phyloP scores from a whole-genome alignment of 2,888 invertebrate species.

The Amiota communis region DNA sequence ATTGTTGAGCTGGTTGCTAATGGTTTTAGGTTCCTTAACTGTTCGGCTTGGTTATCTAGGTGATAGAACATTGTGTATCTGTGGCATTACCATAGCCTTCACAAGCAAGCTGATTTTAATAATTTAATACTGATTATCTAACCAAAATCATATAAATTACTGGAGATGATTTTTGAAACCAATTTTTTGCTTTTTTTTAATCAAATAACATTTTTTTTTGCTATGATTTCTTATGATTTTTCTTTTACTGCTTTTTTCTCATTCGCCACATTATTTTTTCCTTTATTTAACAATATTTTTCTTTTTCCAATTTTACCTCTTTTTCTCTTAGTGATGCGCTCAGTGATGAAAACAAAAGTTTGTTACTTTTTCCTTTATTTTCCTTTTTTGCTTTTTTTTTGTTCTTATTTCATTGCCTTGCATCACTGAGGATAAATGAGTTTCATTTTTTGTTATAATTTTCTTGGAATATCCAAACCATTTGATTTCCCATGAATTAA shows the following conservation, averaged over 20 bases:
- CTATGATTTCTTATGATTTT: background rate
- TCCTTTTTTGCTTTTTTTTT: background rate
- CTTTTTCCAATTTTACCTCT: background rate
- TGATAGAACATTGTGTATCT: too few relatives aligned
- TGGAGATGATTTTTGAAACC: constrained; percentile 57
- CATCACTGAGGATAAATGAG: background rate
- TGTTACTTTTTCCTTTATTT: background rate
- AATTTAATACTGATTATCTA: too few relatives aligned
- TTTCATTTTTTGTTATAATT: background rate
- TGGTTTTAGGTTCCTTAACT: too few relatives aligned
- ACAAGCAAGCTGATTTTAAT: too few relatives aligned
- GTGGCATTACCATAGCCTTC: too few relatives aligned
- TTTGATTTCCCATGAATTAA: too few relatives aligned
- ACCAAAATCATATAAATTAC: constrained; percentile 58
- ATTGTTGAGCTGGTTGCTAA: too few relatives aligned
- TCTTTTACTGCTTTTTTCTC: background rate
- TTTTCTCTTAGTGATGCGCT: background rate
- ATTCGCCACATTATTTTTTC: background rate
- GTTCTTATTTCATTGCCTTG: background rate
- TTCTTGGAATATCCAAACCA: too few relatives aligned
- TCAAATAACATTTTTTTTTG: background rate
- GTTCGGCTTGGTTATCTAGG: too few relatives aligned
- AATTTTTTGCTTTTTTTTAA: constrained; percentile 1
- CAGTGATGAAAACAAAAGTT: too few relatives aligned
- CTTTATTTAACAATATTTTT: background rate